Percentiles rank a stretch among this genome's conserved stretches.
phyloP scores from a whole-genome alignment of 2,797 vertebrate species.

The Lacerta agilis region DNA sequence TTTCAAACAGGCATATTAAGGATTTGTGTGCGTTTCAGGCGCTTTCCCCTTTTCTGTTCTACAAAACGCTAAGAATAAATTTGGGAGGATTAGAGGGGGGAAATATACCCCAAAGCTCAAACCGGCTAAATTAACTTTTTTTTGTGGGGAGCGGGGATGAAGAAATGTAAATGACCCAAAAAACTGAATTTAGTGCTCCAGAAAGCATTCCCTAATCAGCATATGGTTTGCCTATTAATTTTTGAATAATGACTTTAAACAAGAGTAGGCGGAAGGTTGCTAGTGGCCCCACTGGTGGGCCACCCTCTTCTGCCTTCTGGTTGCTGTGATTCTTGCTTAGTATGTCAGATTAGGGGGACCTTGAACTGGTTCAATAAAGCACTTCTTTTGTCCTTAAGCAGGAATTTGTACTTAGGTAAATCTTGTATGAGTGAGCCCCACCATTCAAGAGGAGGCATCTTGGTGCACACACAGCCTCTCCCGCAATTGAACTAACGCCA shows the following conservation, averaged over 20 bases:
- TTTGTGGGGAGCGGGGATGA: neutral
- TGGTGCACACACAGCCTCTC: too few species aligned
- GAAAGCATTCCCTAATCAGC: neutral
- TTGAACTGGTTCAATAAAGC: neutral
- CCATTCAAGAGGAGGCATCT: too few species aligned
- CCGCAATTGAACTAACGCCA: too few species aligned
- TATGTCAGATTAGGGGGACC: neutral
- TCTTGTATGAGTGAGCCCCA: too few species aligned
- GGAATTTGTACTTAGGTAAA: neutral
- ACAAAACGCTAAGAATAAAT: conserved; percentile 9
- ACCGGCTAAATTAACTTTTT: neutral
- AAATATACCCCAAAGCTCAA: neutral
- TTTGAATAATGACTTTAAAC: neutral
- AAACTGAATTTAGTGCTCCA: neutral
- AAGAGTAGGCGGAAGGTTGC: neutral
- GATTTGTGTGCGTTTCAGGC: neutral
- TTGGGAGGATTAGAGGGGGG: neutral
- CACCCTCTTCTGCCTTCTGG: neutral
- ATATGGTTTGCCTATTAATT: neutral
- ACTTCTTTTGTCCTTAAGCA: neutral
- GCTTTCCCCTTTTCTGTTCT: neutral
- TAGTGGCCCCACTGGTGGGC: neutral
- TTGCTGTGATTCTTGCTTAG: neutral
- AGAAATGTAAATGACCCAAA: neutral
- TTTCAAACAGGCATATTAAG: conserved; percentile 62